Base-by-base conservation (phyloP, 2,888 invertebrate species). In the Cotesia congregata region DNA sequence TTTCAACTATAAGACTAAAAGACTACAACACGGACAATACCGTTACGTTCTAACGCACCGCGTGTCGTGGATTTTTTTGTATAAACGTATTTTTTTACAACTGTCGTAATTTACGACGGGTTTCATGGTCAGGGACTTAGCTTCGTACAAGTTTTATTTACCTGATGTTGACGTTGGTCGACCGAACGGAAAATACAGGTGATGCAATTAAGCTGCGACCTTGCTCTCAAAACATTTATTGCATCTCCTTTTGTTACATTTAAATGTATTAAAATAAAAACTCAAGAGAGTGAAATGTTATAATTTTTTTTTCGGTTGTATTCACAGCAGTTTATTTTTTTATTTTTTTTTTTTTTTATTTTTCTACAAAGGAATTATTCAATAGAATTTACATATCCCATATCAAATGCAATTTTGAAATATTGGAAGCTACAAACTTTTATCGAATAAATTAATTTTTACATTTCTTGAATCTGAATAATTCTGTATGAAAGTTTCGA, bases 191-290 rank as follows among this genome's bases (percentile, higher is more conserved):
- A 15, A 68, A 68, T 83, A 86, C 88, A 88, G 87, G 88, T 89
- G 88, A 88, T 81, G 87, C 86, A 87, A 88, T 86, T 84, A 83
- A 82, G 82, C 78, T 64, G 68, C 79, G 86, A 86, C 89, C 89
- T 89, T 86, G 87, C 84, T 83, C 86, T 75, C 82, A 81, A 87
- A 88, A 85, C 82, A 81, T 78, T 86, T 86, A 85, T 84, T 80
- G 80, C 85, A 84, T 84, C 85, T 82, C 67, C 41, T 12, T 71
- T 50, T 40, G 12, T 59, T 40, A 50, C 6, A 71, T 59, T 59
- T 71, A 60, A 30, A 50, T 50, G 12, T 4, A 0, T 12, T 12
- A 12, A 12, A 50, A 9, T 12, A 50, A 50, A 50, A 50, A 12
- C 7, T 50, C 12, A 50, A 7, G 50, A 50, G 7, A 50, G 50